A percentile compares a stretch with the other conserved stretches of the same genome.
Evolutionary conservation across 2,797 vertebrate species (phyloP).

Genomic region (Valencia hispanica): DNA sequence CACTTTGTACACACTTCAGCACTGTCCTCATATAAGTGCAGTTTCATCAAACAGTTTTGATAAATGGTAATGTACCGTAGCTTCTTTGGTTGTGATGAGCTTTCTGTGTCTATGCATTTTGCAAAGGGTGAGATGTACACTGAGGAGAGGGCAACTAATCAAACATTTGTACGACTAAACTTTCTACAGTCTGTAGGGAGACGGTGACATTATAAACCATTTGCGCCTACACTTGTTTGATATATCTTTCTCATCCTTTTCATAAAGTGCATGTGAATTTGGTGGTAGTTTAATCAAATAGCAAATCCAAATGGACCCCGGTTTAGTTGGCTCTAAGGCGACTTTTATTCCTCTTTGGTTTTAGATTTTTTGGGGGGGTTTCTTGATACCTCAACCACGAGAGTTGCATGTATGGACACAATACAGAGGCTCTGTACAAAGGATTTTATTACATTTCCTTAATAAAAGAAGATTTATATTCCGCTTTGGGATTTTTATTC

Average conservation of each 20-base stretch:
- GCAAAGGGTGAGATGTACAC: slow-evolving; percentile 58
- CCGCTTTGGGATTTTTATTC: slow-evolving; percentile 24
- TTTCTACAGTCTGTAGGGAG: slow-evolving; percentile 68
- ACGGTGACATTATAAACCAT: slow-evolving; percentile 81
- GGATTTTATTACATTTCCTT: slow-evolving; percentile 99
- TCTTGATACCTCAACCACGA: slow-evolving; percentile 86
- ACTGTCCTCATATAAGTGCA: slow-evolving; percentile 61
- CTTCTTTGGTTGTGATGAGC: slow-evolving; percentile 65
- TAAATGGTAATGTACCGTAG: slow-evolving; percentile 57
- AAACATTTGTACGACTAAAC: slow-evolving; percentile 68
- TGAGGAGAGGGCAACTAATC: slow-evolving; percentile 53
- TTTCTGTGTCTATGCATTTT: slow-evolving; percentile 70
- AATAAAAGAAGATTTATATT: slow-evolving; percentile 95
- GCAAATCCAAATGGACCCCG: slow-evolving; percentile 84
- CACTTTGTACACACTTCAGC: slow-evolving; percentile 66
- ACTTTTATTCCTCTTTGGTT: slow-evolving; percentile 61
- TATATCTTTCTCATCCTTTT: slow-evolving; percentile 79
- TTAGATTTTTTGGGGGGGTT: slow-evolving; percentile 9
- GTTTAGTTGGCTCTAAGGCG: slow-evolving; percentile 76
- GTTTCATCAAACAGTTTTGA: slow-evolving; percentile 59
- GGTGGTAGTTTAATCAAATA: slow-evolving; percentile 85
- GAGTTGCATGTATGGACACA: slow-evolving; percentile 93
- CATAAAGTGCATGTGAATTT: slow-evolving; percentile 91
- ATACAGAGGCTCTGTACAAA: slow-evolving; percentile 89
- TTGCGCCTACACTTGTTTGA: slow-evolving; percentile 84